Evolutionary conservation across 1,140 invertebrate genomes (phyloP), one percentile per base, ranked within the genome.

Genomic region (Rhizoglyphus robini): DNA sequence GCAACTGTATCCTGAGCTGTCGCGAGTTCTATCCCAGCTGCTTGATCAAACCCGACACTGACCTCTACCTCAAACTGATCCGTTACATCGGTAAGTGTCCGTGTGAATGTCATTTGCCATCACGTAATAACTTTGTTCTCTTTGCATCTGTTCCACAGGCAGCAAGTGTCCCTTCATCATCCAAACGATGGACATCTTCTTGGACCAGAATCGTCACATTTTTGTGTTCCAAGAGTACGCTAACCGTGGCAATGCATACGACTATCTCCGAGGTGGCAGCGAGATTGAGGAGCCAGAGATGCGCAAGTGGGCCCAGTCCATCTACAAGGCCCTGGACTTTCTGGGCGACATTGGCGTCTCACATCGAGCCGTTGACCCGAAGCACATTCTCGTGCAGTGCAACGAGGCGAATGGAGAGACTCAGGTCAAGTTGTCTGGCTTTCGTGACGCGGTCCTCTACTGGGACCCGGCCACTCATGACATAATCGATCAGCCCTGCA

Each of bases 221-320:
- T 51, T 25, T 25, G 4, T 63, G 20, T 48, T 63, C 25, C 61
- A 63, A n/a, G 61, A 63, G 34, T 36, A 47, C 5, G 61, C 61
- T 15, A n/a, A n/a, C n/a, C n/a, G n/a, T n/a, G n/a, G n/a, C n/a
- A n/a, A n/a, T n/a, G n/a, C n/a, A n/a, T n/a, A n/a, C n/a, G n/a
- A n/a, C n/a, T n/a, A n/a, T n/a, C n/a, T n/a, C n/a, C n/a, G n/a
- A n/a, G n/a, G n/a, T 30, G 30, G 18, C 20, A 25, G n/a, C 36
- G 61, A 13, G 29, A 38, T 51, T 1, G 1, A 20, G 2, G 20
- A 1, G 20, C 23, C 48, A 3, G 61, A 41, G 8, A 31, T 15
- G n/a, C 2, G 2, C 11, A 41, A n/a, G n/a, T n/a, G n/a, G n/a
- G n/a, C n/a, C n/a, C n/a, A n/a, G n/a, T n/a, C n/a, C n/a, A n/a